These are phyloP conservation scores for Thermophis baileyi DNA, from an alignment of 2,113 vertebrate genomes.

Conservation along the genomic window DNA sequence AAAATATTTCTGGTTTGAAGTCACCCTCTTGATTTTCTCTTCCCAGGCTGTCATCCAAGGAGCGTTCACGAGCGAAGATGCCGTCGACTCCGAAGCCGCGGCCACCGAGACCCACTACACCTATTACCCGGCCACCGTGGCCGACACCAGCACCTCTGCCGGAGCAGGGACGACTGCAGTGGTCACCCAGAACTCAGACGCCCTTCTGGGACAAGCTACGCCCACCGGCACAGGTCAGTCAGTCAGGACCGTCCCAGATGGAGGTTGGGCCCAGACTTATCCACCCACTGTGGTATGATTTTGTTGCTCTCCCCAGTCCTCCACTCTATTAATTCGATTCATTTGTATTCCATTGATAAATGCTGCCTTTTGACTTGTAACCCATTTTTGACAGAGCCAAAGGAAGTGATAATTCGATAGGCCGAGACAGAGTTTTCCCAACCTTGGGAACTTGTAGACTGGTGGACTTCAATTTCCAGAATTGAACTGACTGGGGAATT, in stretches of 20 bases:
- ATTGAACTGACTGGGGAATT: too few relatives aligned
- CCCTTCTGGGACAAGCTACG: slow-evolving; percentile 68
- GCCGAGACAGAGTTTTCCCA: too few relatives aligned
- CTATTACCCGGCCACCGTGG: slow-evolving; percentile 70
- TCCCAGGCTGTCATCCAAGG: slow-evolving; percentile 73
- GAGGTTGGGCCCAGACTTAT: not conserved
- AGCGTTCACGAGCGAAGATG: slow-evolving; percentile 73
- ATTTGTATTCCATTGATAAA: not conserved
- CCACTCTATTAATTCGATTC: not conserved
- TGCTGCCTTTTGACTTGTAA: not conserved
- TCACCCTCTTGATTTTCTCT: not conserved
- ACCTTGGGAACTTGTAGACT: too few relatives aligned
- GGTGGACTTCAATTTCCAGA: too few relatives aligned
- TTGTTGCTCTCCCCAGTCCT: not conserved
- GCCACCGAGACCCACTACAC: slow-evolving; percentile 72
- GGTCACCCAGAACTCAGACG: slow-evolving; percentile 71
- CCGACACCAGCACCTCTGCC: slow-evolving; percentile 53
- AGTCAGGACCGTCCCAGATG: not conserved
- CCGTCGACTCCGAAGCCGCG: slow-evolving; percentile 61
- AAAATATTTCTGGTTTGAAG: too few relatives aligned
- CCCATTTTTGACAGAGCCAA: not conserved
- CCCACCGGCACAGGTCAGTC: slow-evolving; percentile 60
- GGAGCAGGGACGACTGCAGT: slow-evolving; percentile 64
- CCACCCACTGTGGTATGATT: not conserved
- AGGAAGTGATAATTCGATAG: not conserved